Evolutionary conservation across 2,797 vertebrate species (phyloP).

Genomic region (Acanthurus lineatus): DNA sequence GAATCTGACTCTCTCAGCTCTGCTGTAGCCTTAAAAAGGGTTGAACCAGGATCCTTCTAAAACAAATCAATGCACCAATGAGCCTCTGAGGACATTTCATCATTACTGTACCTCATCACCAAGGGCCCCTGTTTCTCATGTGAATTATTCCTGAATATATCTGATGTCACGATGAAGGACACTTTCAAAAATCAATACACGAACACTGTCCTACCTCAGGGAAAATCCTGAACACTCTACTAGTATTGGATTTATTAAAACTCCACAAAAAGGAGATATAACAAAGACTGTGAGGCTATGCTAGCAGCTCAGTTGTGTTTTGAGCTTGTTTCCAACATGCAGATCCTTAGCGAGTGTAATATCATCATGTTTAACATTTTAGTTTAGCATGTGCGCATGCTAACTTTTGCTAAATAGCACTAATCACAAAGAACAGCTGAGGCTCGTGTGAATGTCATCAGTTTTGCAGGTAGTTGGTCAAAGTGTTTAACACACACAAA

Average conservation of each 20-base stretch:
- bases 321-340: too few relatives aligned
- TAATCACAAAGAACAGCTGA: too few relatives aligned
- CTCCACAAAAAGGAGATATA: too few relatives aligned
- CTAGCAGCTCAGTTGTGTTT: too few relatives aligned
- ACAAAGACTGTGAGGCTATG: too few relatives aligned
- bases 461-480: too few relatives aligned
- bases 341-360: too few relatives aligned
- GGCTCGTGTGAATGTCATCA: too few relatives aligned
- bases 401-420: too few relatives aligned
- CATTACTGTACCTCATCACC: slow-evolving; percentile 37
- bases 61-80: slow-evolving; percentile 58
- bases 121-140: slow-evolving; percentile 9
- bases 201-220: background rate
- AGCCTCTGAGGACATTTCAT: slow-evolving; percentile 47
- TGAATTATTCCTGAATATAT: slow-evolving; percentile 29
- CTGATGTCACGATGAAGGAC: slow-evolving; percentile 27
- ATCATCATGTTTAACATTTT: too few relatives aligned
- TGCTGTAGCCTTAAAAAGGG: slow-evolving; percentile 17
- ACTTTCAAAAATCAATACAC: slow-evolving; percentile 29
- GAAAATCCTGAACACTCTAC: slow-evolving; percentile 1
- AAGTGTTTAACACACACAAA: too few relatives aligned
- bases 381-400: too few relatives aligned
- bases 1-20: slow-evolving; percentile 4
- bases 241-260: background rate
- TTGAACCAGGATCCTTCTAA: slow-evolving; percentile 31